These are phyloP conservation scores for Rhagoletis pomonella DNA, from an alignment of 1,140 invertebrate genomes.

Conservation along the genomic window DNA sequence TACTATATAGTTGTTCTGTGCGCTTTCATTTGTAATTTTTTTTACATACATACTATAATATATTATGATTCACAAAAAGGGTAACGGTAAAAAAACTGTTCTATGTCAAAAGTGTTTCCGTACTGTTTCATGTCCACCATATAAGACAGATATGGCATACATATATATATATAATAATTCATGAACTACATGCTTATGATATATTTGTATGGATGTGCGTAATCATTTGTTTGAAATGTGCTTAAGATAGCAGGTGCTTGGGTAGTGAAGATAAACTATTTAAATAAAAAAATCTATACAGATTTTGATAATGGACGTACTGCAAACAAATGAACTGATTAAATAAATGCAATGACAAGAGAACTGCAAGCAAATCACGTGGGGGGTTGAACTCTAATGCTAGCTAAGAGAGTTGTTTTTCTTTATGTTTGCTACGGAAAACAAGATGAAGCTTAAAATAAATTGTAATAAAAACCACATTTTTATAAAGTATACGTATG, in stretches of 20 bases:
- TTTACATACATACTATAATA: not conserved
- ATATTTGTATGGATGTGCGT: conserved; percentile 21
- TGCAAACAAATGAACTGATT: not conserved
- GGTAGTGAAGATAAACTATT: not conserved
- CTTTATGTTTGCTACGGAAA: not conserved
- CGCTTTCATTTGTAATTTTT: conserved; percentile 31
- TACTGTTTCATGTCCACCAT: not conserved
- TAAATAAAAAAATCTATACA: not conserved
- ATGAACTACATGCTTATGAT: conserved; percentile 34
- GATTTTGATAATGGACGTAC: not conserved
- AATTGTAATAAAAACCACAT: conserved; percentile 3
- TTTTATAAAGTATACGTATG: too few relatives aligned
- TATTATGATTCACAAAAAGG: conserved; percentile 16
- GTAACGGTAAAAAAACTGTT: conserved; percentile 25
- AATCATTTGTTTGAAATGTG: conserved; percentile 7
- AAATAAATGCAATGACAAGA: conserved; percentile 12
- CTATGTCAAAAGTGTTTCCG: not conserved
- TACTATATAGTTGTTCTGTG: conserved; percentile 21
- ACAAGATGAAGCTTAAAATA: not conserved
- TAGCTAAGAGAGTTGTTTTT: not conserved
- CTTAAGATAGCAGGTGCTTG: conserved; percentile 39
- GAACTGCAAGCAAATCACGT: not conserved
- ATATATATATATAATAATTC: not conserved
- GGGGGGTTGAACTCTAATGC: conserved; percentile 1
- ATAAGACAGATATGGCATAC: not conserved